These are phyloP conservation scores for Lacerta viridis DNA, from an alignment of 2,797 vertebrate genomes.

Conservation along the genomic window DNA sequence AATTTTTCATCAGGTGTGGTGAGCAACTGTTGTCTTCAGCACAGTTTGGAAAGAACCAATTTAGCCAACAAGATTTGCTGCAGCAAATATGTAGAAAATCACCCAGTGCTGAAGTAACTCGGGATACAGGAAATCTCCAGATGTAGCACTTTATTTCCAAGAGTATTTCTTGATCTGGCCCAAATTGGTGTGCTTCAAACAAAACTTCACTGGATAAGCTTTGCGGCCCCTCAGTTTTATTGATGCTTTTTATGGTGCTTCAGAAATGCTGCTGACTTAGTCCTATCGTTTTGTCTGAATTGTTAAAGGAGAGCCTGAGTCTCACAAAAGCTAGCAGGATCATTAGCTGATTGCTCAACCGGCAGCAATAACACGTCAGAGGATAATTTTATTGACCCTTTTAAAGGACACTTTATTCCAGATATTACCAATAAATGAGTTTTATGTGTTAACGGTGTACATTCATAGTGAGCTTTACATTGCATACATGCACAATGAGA, in stretches of 20 bases:
- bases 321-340: conserved; percentile 7
- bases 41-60: conserved; percentile 16
- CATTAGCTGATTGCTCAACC: conserved; percentile 19
- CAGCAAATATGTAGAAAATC: background rate
- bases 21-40: background rate
- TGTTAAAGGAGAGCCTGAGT: conserved; percentile 1
- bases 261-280: conserved; percentile 17
- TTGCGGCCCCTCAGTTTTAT: conserved; percentile 21
- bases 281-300: conserved; percentile 26
- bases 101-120: background rate
- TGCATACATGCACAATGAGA: conserved; percentile 1
- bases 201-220: conserved; percentile 26
- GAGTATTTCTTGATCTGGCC: background rate
- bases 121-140: background rate
- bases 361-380: conserved; percentile 4
- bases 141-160: conserved; percentile 14
- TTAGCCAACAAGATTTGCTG: background rate
- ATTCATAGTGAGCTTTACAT: conserved; percentile 14
- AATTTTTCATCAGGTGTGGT: conserved; percentile 1
- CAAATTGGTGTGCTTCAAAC: background rate
- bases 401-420: conserved; percentile 32
- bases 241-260: conserved; percentile 10
- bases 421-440: background rate
- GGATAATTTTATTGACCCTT: conserved; percentile 39
- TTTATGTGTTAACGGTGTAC: background rate